These are phyloP conservation scores for Hydriomena furcata DNA, from an alignment of 2,888 invertebrate genomes.

Conservation along the genomic window DNA sequence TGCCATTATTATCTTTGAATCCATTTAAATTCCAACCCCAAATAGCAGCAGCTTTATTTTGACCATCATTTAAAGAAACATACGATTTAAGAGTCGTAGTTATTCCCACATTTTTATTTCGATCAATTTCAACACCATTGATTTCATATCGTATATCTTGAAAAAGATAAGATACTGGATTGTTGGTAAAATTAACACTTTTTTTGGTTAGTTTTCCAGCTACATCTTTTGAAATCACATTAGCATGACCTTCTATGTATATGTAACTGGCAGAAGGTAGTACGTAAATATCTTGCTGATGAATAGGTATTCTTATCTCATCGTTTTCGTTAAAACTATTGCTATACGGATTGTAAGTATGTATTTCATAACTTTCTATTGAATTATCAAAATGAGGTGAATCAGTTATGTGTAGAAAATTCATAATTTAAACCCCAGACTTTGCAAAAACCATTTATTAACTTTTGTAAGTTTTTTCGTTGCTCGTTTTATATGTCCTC, in stretches of 20 bases:
- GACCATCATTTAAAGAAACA: neutral
- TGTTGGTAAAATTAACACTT: conserved; percentile 5
- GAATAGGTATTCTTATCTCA: conserved; percentile 34
- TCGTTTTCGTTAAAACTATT: conserved; percentile 27
- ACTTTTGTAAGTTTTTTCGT: too few relatives aligned
- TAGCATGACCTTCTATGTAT: conserved; percentile 3
- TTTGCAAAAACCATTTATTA: too few relatives aligned
- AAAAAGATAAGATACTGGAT: conserved; percentile 13
- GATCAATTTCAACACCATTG: neutral
- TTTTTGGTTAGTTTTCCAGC: too few relatives aligned
- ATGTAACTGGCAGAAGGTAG: conserved; percentile 28
- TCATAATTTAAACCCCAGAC: too few relatives aligned
- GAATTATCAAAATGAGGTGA: conserved; percentile 3
- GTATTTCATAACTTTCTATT: neutral
- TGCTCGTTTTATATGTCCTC: too few relatives aligned
- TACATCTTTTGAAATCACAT: neutral
- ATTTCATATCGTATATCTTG: conserved; percentile 16
- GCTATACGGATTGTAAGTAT: conserved; percentile 18
- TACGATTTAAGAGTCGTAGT: neutral
- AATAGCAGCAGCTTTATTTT: neutral
- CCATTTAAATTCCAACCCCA: neutral
- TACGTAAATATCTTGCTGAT: conserved; percentile 3
- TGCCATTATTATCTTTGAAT: neutral
- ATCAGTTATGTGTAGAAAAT: conserved; percentile 3
- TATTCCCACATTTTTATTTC: neutral